These are phyloP conservation scores for Pollenia labialis DNA, from an alignment of 2,888 invertebrate species.

Conservation along the genomic window DNA sequence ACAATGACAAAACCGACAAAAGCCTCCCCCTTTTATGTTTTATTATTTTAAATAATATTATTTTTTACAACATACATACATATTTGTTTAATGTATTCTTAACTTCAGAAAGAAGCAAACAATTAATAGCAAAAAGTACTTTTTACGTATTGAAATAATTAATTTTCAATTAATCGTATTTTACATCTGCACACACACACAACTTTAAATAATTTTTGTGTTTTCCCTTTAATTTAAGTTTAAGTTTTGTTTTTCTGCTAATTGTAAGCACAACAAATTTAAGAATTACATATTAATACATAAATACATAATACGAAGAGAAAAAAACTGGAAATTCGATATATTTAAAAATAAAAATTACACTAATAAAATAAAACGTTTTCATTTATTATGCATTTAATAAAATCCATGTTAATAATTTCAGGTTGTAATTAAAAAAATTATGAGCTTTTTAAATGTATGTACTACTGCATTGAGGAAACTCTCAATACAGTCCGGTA, in stretches of 20 bases:
- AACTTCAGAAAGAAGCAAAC: too few species aligned
- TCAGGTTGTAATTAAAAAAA: too few species aligned
- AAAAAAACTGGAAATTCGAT: constrained; percentile 47
- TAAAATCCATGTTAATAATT: too few species aligned
- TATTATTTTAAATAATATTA: too few species aligned
- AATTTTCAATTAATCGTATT: not conserved
- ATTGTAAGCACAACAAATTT: constrained; percentile 67
- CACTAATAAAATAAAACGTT: constrained; percentile 8
- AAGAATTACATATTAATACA: constrained; percentile 31
- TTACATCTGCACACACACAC: not conserved
- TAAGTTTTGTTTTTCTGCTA: constrained; percentile 46
- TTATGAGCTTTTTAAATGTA: too few species aligned
- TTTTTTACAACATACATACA: too few species aligned
- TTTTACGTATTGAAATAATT: not conserved
- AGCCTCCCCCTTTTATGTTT: too few species aligned
- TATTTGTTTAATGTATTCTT: too few species aligned
- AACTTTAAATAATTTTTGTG: constrained; percentile 15
- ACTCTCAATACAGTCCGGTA: too few species aligned
- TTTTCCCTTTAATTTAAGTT: constrained; percentile 50
- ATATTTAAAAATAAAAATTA: constrained; percentile 65
- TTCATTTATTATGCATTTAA: too few species aligned
- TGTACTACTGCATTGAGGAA: too few species aligned
- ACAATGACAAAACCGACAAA: constrained; percentile 6
- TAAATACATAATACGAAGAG: constrained; percentile 35
- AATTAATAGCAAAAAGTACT: too few species aligned